Conservation (phyloP, 92 coral and sea anemone species). For the Epizoanthus ramosus region DNA sequence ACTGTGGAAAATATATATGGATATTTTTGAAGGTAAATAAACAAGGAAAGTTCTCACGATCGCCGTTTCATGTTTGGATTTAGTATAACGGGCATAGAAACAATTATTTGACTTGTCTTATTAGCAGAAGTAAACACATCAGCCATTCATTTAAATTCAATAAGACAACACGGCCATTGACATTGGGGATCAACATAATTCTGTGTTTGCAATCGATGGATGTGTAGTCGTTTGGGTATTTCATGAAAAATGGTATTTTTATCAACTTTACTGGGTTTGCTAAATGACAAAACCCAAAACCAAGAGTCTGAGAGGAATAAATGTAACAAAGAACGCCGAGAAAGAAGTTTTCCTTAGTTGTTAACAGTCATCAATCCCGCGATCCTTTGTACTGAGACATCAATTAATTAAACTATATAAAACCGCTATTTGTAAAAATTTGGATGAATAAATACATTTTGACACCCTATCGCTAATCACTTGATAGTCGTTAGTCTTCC, state of each 20-base stretch:
- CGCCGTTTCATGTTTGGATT: not conserved
- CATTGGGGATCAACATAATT: not conserved
- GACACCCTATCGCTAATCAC: not conserved
- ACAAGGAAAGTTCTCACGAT: conserved; percentile 28
- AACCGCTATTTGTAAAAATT: not conserved
- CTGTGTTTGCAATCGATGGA: too few relatives aligned
- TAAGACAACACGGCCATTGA: not conserved
- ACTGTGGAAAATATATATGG: conserved; percentile 14
- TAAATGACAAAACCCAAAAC: too few relatives aligned
- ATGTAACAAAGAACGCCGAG: too few relatives aligned
- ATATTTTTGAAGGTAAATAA: conserved; percentile 13
- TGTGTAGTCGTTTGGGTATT: too few relatives aligned
- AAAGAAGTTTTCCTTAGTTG: not conserved
- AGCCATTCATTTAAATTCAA: too few relatives aligned
- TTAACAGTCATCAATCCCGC: too few relatives aligned
- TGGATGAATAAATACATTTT: conserved; percentile 10
- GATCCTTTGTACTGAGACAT: not conserved
- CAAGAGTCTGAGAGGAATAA: too few relatives aligned
- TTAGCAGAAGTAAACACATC: not conserved
- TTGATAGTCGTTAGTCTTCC: not conserved
- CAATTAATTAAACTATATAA: not conserved
- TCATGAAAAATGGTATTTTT: too few relatives aligned
- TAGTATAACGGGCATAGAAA: not conserved
- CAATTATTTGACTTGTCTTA: not conserved
- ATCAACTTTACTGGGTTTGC: too few relatives aligned